Percentiles rank a stretch among this genome's conserved stretches.
Evolutionary conservation across 2,797 vertebrate genomes (phyloP).

Genomic region (Balearica regulorum): DNA sequence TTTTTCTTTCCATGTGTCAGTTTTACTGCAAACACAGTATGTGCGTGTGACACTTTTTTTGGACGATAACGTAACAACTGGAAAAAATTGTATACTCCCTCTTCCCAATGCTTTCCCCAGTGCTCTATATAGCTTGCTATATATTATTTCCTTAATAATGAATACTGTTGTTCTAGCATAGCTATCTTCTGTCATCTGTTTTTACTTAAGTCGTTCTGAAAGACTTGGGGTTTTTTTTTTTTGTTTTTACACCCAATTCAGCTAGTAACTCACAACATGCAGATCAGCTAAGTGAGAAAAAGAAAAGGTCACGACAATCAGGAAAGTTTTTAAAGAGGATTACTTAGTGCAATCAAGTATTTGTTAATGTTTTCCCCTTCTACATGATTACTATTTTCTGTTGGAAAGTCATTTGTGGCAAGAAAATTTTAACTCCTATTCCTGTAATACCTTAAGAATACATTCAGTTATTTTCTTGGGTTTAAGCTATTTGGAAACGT

Average conservation of each 20-base stretch:
- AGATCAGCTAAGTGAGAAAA: neutral
- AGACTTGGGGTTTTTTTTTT: neutral
- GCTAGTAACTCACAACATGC: neutral
- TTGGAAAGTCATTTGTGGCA: neutral
- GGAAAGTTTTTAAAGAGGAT: neutral
- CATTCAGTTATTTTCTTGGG: neutral
- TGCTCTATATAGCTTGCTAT: neutral
- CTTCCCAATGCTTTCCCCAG: neutral
- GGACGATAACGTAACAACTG: neutral
- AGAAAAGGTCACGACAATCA: slow-evolving; percentile 35
- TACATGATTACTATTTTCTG: neutral
- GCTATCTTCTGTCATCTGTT: neutral
- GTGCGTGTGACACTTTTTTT: neutral
- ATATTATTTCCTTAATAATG: neutral
- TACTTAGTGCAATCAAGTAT: slow-evolving; percentile 1
- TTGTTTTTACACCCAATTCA: neutral
- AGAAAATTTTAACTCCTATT: neutral
- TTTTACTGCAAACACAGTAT: neutral
- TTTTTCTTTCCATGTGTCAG: neutral
- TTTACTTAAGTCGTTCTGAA: neutral
- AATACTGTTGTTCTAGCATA: neutral
- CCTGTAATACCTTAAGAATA: neutral
- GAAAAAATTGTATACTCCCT: neutral
- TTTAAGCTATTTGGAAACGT: neutral
- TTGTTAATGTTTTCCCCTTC: neutral